These are phyloP conservation scores for Lucilia sericata DNA, from an alignment of 1,140 invertebrate genomes.

Conservation along the genomic window DNA sequence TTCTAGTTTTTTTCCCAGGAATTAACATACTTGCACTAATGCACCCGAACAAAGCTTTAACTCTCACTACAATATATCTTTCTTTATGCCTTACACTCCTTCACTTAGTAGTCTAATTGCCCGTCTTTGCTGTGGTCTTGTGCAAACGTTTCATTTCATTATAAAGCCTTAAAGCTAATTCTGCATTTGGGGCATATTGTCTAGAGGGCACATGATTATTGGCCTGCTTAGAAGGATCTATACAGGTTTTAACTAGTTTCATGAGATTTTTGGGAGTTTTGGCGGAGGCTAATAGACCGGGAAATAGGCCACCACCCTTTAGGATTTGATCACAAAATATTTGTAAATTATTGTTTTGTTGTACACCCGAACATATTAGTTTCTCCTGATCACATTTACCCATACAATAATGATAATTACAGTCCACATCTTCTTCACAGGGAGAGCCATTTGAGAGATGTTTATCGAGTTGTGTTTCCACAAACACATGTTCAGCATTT, in stretches of 20 bases:
- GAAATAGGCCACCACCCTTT: conserved; percentile 57
- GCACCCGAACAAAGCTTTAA: neutral
- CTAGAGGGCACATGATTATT: conserved; percentile 57
- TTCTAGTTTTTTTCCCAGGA: neutral
- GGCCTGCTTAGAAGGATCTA: conserved; percentile 52
- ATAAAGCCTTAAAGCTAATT: conserved; percentile 58
- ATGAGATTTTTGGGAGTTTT: conserved; percentile 50
- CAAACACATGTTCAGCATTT: conserved; percentile 59
- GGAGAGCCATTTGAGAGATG: conserved; percentile 54
- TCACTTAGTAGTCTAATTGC: neutral
- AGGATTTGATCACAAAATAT: conserved; percentile 61
- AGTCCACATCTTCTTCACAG: conserved; percentile 57
- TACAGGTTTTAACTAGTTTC: conserved; percentile 57
- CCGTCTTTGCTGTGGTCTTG: neutral
- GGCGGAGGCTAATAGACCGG: conserved; percentile 55
- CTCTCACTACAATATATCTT: too few species aligned
- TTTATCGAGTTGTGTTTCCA: conserved; percentile 63
- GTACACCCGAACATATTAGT: conserved; percentile 55
- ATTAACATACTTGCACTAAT: conserved; percentile 9
- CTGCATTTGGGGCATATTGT: conserved; percentile 56
- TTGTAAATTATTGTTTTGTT: conserved; percentile 65
- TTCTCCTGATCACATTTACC: conserved; percentile 57
- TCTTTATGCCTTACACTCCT: neutral
- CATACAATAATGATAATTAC: conserved; percentile 58
- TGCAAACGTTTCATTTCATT: conserved; percentile 63